phyloP scores from a whole-genome alignment of 2,888 invertebrate species.

The Fabriciana adippe region DNA sequence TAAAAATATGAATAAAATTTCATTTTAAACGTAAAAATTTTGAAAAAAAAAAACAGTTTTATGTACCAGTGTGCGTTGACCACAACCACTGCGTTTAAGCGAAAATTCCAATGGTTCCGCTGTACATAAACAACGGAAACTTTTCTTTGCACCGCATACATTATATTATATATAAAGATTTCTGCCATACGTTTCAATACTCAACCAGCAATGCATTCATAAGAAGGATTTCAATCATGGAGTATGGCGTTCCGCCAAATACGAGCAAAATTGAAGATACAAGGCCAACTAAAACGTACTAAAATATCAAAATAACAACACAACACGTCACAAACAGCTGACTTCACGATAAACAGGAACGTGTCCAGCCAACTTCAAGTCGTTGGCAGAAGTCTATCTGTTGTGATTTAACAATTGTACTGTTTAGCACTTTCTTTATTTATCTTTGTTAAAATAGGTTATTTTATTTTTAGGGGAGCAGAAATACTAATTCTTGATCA shows the following conservation, averaged over 20 bases:
- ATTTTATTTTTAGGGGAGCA: constrained; percentile 1
- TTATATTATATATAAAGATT: not conserved
- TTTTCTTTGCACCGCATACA: constrained; percentile 22
- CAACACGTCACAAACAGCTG: constrained; percentile 11
- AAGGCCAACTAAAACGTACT: constrained; percentile 39
- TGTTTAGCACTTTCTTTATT: constrained; percentile 1
- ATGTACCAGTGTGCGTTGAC: constrained; percentile 21
- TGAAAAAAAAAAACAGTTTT: not conserved
- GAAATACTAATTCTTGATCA: not conserved
- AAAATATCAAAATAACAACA: constrained; percentile 35
- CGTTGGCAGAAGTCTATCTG: constrained; percentile 24
- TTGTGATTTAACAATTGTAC: not conserved
- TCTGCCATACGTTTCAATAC: not conserved
- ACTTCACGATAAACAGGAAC: constrained; percentile 3
- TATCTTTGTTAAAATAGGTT: not conserved
- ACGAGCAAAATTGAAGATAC: constrained; percentile 55
- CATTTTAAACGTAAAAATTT: not conserved
- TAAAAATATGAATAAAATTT: not conserved
- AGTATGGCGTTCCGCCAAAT: constrained; percentile 63
- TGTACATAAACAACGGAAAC: constrained; percentile 29
- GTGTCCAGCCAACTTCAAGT: constrained; percentile 21
- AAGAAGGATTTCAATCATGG: not conserved
- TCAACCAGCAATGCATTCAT: constrained; percentile 23
- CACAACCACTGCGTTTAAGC: constrained; percentile 26
- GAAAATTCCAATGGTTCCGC: constrained; percentile 27